These are phyloP conservation scores for Lepilemur septentrionalis DNA, from an alignment of 2,797 vertebrate species.

Conservation along the genomic window DNA sequence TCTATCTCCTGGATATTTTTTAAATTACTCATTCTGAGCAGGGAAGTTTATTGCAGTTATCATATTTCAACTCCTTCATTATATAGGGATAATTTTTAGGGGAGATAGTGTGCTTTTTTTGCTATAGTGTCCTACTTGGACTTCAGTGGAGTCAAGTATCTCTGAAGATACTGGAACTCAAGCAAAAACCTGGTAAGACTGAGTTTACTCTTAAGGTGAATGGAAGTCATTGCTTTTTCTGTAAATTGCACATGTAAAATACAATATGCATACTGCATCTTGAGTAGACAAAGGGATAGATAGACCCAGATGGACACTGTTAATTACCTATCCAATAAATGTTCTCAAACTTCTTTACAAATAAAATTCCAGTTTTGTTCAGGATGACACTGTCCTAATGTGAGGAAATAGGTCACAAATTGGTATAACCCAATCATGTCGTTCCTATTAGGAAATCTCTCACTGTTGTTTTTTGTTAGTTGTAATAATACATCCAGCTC, in stretches of 20 bases:
- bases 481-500: not conserved
- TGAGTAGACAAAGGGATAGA: not conserved
- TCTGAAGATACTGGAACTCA: not conserved
- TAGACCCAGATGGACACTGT: not conserved
- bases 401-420: not conserved
- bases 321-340: not conserved
- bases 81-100: not conserved
- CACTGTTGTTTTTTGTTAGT: not conserved
- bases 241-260: not conserved
- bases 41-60: not conserved
- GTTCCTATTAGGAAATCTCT: not conserved
- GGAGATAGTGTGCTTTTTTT: not conserved
- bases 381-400: not conserved
- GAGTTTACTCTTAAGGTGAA: not conserved
- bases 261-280: not conserved
- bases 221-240: not conserved
- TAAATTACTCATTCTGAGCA: not conserved
- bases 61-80: not conserved
- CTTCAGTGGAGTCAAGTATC: not conserved
- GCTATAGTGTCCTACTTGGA: not conserved
- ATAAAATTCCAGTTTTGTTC: not conserved
- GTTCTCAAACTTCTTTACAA: not conserved
- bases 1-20: not conserved
- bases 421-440: not conserved
- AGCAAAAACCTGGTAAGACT: not conserved